A percentile compares a stretch with the other conserved stretches of the same genome.
phyloP scores from a whole-genome alignment of 2,113 vertebrate species.

The Chionomys nivalis region DNA sequence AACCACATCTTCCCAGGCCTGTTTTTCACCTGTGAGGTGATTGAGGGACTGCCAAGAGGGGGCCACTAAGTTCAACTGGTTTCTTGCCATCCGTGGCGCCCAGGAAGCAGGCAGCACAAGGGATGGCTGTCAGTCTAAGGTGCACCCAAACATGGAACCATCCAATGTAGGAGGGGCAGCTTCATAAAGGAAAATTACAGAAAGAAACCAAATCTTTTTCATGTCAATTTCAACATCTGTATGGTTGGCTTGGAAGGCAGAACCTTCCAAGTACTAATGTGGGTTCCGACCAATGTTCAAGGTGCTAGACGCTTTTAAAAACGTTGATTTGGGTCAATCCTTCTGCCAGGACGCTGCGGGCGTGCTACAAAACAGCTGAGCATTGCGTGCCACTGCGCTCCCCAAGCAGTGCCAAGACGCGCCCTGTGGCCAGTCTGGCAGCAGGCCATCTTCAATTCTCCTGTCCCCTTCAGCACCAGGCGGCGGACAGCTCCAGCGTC shows the following conservation, averaged over 20 bases:
- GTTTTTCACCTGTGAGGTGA: not conserved
- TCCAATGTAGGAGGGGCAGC: fast-evolving
- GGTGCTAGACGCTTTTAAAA: not conserved
- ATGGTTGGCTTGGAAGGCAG: fast-evolving
- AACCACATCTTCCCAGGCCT: not conserved
- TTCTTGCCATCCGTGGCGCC: not conserved
- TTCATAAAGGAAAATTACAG: not conserved
- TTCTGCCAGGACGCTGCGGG: not conserved
- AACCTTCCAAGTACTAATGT: too few species aligned
- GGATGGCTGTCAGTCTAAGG: not conserved
- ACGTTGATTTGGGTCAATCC: not conserved
- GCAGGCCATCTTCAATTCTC: not conserved
- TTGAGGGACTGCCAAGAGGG: not conserved
- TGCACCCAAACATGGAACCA: not conserved
- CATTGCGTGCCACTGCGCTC: too few species aligned
- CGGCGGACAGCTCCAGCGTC: not conserved
- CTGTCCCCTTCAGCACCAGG: not conserved
- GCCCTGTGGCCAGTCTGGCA: not conserved
- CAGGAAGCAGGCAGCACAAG: not conserved
- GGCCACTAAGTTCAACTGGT: not conserved
- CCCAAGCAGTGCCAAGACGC: not conserved
- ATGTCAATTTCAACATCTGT: not conserved
- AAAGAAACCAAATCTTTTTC: not conserved
- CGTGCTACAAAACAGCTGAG: fast-evolving
- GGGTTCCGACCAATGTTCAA: not conserved